Base-by-base conservation (phyloP, 2,113 vertebrate genomes). In the Tautogolabrus adspersus region DNA sequence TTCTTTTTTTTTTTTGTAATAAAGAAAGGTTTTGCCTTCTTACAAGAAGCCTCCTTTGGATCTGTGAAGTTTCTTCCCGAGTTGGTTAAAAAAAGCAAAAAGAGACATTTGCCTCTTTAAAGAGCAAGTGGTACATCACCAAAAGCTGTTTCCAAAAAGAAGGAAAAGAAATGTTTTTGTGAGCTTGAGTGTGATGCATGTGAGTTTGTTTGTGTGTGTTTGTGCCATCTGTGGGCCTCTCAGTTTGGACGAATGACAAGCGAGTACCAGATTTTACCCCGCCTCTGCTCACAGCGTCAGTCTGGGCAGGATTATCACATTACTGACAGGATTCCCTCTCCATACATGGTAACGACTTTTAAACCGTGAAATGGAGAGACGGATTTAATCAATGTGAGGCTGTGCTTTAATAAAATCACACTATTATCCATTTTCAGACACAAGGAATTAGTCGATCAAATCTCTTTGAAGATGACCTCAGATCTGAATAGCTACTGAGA, bases 291-390 rank as follows among this genome's bases (percentile, higher is more conserved):
- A 66, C 66, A 77, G 77, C 51, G 15, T 82, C 70, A 84, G 72
- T 77, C 67, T 72, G 56, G 9, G 49, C 72, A 40, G 72, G 69
- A 87, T 87, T 88, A 85, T 84, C 71, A 59, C 70, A 88, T 87
- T 77, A 81, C 83, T 70, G 80, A 77, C 72, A 87, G 84, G 68
- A 77, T 85, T 88, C 76, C 75, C 77, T 71, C 40, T 79, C 75
- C 79, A 75, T 67, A 87, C 74, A 86, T 80, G 79, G 81, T 62
- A 76, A 82, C 54, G 18, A 74, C 66, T 49, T 59, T 83, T 75
- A 81, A 49, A 65, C 70, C 47, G 13, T 72, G 78, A 86, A 81
- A 83, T 11, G 5, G 58, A 89, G 58, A 89, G 58, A 87, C 61
- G 66, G 79, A 89, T 78, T 72, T 82, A 55, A 83, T 87, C 63